A percentile compares a stretch with the other conserved stretches of the same genome.
phyloP scores from a whole-genome alignment of 2,113 vertebrate species.

The Rutilus rutilus region DNA sequence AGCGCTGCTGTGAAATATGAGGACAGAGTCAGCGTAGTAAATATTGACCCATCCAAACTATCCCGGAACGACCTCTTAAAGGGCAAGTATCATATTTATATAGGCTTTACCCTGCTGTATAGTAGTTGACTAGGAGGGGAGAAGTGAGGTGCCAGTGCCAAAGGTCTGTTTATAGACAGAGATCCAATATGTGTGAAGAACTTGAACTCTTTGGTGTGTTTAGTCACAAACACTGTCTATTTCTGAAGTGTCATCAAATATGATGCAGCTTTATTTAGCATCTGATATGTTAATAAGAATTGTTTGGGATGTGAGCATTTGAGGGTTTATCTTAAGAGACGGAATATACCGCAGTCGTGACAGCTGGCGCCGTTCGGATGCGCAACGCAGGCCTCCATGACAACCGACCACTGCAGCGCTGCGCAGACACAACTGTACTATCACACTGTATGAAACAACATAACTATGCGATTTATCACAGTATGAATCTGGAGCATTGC shows the following conservation, averaged over 20 bases:
- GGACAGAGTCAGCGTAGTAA: conserved; percentile 29
- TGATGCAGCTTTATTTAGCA: background rate
- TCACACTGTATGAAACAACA: background rate
- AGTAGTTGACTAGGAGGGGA: background rate
- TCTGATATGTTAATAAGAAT: background rate
- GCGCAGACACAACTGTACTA: conserved; percentile 16
- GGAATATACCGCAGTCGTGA: conserved; percentile 30
- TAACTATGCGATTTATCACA: background rate
- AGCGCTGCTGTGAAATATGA: conserved; percentile 5
- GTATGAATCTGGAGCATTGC: background rate
- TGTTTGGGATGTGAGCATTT: background rate
- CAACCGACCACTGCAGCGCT: conserved; percentile 65
- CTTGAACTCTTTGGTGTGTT: background rate
- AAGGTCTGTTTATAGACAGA: background rate
- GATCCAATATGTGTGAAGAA: background rate
- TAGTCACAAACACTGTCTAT: background rate
- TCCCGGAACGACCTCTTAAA: conserved; percentile 40
- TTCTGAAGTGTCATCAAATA: background rate
- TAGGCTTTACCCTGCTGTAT: background rate
- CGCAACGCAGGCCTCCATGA: conserved; percentile 61
- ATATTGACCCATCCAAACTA: conserved; percentile 27
- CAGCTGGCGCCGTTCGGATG: conserved; percentile 10
- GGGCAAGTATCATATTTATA: background rate
- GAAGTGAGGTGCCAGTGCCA: background rate
- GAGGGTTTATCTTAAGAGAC: background rate